A percentile compares a stretch with the other conserved stretches of the same genome.
phyloP scores from a whole-genome alignment of 2,797 vertebrate genomes.

The Petrocephalus sullivani region DNA sequence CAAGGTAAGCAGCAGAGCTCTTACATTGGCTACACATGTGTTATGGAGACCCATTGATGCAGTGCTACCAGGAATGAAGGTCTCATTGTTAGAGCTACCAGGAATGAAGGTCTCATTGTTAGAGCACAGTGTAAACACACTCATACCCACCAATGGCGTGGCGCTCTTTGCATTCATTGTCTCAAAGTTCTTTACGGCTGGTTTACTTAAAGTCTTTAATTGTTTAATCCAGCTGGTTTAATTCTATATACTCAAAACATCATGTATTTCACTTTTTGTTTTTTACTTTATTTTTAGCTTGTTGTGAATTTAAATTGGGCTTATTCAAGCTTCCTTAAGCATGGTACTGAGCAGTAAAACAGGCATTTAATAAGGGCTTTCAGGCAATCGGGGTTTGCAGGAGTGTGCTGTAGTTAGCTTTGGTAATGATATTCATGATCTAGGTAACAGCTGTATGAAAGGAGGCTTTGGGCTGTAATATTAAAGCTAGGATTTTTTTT shows the following conservation, averaged over 20 bases:
- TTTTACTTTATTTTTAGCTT: not conserved
- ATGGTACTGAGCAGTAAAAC: not conserved
- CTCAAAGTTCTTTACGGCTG: not conserved
- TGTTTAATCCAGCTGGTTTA: no score
- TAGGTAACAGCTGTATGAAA: not conserved
- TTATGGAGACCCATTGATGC: not conserved
- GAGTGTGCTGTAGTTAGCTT: not conserved
- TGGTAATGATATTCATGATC: slow-evolving; percentile 5
- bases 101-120: not conserved
- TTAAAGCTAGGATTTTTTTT: not conserved
- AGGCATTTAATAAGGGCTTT: not conserved
- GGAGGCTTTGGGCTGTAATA: not conserved
- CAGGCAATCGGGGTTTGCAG: not conserved
- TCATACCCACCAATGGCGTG: not conserved
- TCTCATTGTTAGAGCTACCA: not conserved
- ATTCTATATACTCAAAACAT: not conserved
- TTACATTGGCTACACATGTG: not conserved
- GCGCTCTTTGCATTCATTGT: not conserved
- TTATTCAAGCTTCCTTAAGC: not conserved
- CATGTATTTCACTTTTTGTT: not conserved
- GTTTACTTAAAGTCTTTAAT: not conserved
- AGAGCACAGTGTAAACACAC: not conserved
- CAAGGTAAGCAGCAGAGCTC: slow-evolving; percentile 56
- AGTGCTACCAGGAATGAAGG: not conserved
- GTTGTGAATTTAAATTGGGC: not conserved